Evolutionary conservation across 2,113 vertebrate genomes (phyloP).

Genomic region (Rana temporaria): DNA sequence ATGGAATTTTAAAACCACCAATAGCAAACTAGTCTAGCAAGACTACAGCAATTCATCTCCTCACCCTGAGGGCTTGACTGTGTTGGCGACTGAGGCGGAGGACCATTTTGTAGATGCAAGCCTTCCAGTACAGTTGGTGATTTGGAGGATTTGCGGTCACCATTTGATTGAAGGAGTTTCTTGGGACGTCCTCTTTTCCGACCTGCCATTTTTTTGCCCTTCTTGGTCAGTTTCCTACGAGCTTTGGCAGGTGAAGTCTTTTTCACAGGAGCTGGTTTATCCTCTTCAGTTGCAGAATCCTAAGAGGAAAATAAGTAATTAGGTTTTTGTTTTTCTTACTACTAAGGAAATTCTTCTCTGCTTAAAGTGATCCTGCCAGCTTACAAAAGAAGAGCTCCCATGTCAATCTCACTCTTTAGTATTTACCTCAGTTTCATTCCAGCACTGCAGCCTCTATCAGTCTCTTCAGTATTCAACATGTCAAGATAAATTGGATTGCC

Average conservation of each 20-base stretch:
- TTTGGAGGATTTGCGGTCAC: conserved; percentile 90
- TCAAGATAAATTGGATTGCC: too few species aligned
- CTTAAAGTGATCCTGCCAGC: too few species aligned
- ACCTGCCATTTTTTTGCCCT: conserved; percentile 90
- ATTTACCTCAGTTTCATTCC: too few species aligned
- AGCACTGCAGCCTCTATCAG: too few species aligned
- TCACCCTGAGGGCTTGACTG: conserved; percentile 90
- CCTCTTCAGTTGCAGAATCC: conserved; percentile 93
- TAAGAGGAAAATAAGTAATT: conserved; percentile 27
- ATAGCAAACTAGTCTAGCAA: too few species aligned
- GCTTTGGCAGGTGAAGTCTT: conserved; percentile 86
- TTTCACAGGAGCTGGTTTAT: conserved; percentile 80
- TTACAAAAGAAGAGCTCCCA: too few species aligned
- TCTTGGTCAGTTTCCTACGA: conserved; percentile 84
- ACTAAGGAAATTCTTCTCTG: too few species aligned
- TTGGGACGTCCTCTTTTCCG: conserved; percentile 95
- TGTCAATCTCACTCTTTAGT: too few species aligned
- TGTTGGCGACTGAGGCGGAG: conserved; percentile 82
- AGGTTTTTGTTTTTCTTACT: too few species aligned
- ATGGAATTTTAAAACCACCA: too few species aligned
- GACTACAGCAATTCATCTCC: conserved; percentile 18
- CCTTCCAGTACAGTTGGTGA: conserved; percentile 89
- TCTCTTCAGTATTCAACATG: too few species aligned
- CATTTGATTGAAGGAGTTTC: conserved; percentile 78
- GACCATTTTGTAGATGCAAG: conserved; percentile 85